Percentiles rank a stretch among this genome's conserved stretches.
These are phyloP conservation scores for Trypoxylon attenuatum DNA, from an alignment of 2,888 invertebrate genomes.

Conservation along the genomic window DNA sequence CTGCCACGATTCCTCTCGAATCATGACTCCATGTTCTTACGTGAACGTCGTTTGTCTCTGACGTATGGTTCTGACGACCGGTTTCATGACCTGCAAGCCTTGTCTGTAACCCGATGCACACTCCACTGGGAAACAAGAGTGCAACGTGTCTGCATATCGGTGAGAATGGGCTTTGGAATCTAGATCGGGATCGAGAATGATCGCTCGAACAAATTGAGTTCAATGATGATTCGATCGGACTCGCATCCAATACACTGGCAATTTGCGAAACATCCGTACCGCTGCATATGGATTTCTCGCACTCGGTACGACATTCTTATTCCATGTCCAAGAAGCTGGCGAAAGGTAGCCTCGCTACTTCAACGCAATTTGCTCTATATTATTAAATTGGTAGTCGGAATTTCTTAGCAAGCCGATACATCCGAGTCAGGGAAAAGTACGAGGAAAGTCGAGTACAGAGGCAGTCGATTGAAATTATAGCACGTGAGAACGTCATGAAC, in stretches of 20 bases:
- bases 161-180: slow-evolving; percentile 24
- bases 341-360: not conserved
- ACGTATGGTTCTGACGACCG: slow-evolving; percentile 38
- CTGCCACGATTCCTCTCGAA: slow-evolving; percentile 57
- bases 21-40: slow-evolving; percentile 62
- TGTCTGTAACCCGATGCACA: slow-evolving; percentile 27
- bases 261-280: slow-evolving; percentile 42
- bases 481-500: slow-evolving; percentile 49
- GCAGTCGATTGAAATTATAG: slow-evolving; percentile 1
- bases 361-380: slow-evolving; percentile 16
- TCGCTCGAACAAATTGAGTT: slow-evolving; percentile 45
- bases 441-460: too few relatives aligned
- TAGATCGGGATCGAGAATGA: slow-evolving; percentile 34
- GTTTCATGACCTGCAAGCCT: slow-evolving; percentile 13
- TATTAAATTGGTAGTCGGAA: slow-evolving; percentile 19
- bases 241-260: slow-evolving; percentile 39
- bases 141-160: slow-evolving; percentile 1
- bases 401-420: too few relatives aligned
- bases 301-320: slow-evolving; percentile 11
- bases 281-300: slow-evolving; percentile 29
- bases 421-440: too few relatives aligned
- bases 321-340: too few relatives aligned
- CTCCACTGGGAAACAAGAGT: not conserved
- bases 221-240: slow-evolving; percentile 49
- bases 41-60: slow-evolving; percentile 68